phyloP scores from a whole-genome alignment of 2,797 vertebrate genomes.

The Echeneis naucrates region DNA sequence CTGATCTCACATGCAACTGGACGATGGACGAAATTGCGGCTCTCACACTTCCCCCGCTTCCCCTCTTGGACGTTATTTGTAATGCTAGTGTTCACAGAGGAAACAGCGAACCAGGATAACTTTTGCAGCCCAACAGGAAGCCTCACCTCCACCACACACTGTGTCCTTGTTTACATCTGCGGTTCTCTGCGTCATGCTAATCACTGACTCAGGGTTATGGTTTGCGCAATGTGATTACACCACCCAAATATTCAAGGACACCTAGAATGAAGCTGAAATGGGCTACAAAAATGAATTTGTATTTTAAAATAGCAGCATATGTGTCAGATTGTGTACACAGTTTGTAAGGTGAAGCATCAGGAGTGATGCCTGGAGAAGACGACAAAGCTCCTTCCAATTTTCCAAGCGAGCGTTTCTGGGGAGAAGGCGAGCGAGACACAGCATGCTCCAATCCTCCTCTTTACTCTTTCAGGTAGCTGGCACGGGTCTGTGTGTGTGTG shows the following conservation, averaged over 20 bases:
- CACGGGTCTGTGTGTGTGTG: slow-evolving; percentile 20
- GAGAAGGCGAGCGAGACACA: slow-evolving; percentile 50
- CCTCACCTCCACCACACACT: slow-evolving; percentile 34
- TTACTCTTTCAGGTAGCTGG: slow-evolving; percentile 68
- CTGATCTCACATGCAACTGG: neutral
- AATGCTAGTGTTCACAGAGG: neutral
- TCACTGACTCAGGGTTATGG: slow-evolving; percentile 12
- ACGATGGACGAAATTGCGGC: neutral
- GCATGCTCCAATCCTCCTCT: slow-evolving; percentile 63
- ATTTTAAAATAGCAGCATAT: neutral
- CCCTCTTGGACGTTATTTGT: neutral
- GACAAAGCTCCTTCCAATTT: slow-evolving; percentile 68
- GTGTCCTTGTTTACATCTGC: slow-evolving; percentile 45
- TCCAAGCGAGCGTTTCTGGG: slow-evolving; percentile 65
- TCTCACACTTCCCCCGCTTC: neutral
- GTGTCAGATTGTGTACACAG: slow-evolving; percentile 33
- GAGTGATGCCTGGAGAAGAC: slow-evolving; percentile 52
- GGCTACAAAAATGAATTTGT: neutral
- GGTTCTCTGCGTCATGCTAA: slow-evolving; percentile 11
- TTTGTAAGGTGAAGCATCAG: slow-evolving; percentile 48
- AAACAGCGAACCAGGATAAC: neutral
- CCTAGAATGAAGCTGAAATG: neutral
- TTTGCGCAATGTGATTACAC: slow-evolving; percentile 12
- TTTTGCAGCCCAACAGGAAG: neutral
- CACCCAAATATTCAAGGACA: slow-evolving; percentile 23